Conservation (phyloP, 2,797 vertebrate species). For the Chaenodraco wilsoni region DNA sequence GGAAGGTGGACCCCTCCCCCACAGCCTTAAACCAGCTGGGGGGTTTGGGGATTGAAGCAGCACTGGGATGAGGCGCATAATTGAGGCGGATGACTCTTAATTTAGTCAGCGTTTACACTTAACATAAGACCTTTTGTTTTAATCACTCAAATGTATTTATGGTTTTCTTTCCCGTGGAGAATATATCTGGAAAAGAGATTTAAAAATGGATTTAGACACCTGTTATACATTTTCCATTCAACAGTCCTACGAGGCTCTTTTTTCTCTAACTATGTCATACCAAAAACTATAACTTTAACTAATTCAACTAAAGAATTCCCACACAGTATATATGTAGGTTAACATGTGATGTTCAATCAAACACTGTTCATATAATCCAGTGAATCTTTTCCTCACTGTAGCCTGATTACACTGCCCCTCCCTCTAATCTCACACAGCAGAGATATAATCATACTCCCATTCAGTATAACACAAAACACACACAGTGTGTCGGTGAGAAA, state of each 20-base stretch:
- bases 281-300: neutral
- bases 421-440: conserved; percentile 65
- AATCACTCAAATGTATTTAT: neutral
- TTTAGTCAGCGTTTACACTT: conserved; percentile 45
- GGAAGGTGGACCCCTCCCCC: conserved; percentile 60
- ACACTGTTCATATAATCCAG: conserved; percentile 69
- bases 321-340: conserved; percentile 50
- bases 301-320: neutral
- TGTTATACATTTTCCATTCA: neutral
- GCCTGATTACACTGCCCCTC: conserved; percentile 68
- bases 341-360: conserved; percentile 62
- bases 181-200: neutral
- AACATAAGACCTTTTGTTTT: conserved; percentile 19
- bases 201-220: neutral
- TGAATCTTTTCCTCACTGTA: conserved; percentile 59
- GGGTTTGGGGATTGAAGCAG: conserved; percentile 54
- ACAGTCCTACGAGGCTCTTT: neutral
- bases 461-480: conserved; percentile 20
- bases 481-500: neutral
- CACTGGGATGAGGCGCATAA: conserved; percentile 28
- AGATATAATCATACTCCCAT: conserved; percentile 55
- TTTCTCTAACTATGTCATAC: neutral
- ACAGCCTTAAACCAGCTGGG: conserved; percentile 46
- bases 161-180: neutral
- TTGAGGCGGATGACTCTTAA: conserved; percentile 31